Evolutionary conservation across 92 coral and sea anemone species (phyloP), one percentile per base, ranked within the genome.

Genomic region (Phenganax marumi): DNA sequence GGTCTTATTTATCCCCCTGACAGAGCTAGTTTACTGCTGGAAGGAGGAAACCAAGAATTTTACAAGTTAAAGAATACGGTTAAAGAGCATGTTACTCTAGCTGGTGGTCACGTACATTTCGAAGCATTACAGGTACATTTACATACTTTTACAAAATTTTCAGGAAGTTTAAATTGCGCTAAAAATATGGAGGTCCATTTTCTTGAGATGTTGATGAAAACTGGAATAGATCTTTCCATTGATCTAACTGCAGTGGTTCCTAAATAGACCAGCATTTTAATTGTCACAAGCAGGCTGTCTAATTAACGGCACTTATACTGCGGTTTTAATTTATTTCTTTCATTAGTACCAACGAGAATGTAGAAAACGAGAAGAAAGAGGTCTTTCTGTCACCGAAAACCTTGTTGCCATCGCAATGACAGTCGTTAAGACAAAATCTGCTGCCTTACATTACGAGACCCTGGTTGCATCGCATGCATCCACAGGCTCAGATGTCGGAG

Each of bases 401-500:
- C 73, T 68, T 47, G 73, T 68, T 17, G 18, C 14, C 73, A 68
- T 68, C 21, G 63, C 63, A 14, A 56, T 56, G 63, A 56, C 63
- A 56, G 63, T 56, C n/a, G 63, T 56, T 1, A 56, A 56, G 21
- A 56, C 63, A 19, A 56, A 56, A 19, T 56, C 63, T 56, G 63
- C 63, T 56, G 75, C 75, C 52, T 69, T 69, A 51, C 75, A 69
- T 69, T 69, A 24, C 75, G 75, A 69, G 75, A 69, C 75, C 10
- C 47, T 69, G 47, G 75, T 69, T 69, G 75, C 75, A 69, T 69
- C 75, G 12, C 75, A 69, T 69, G 75, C 48, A 69, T 69, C 47
- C 75, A 69, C 75, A 9, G 75, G 75, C 47, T 69, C 75, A 33
- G 75, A 69, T 69, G 57, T 47, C 24, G 78, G 60, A 65, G 60